Percentiles rank a stretch among this genome's conserved stretches.
These are phyloP conservation scores for Drosophila orena DNA, from an alignment of 1,140 invertebrate genomes.

Conservation along the genomic window DNA sequence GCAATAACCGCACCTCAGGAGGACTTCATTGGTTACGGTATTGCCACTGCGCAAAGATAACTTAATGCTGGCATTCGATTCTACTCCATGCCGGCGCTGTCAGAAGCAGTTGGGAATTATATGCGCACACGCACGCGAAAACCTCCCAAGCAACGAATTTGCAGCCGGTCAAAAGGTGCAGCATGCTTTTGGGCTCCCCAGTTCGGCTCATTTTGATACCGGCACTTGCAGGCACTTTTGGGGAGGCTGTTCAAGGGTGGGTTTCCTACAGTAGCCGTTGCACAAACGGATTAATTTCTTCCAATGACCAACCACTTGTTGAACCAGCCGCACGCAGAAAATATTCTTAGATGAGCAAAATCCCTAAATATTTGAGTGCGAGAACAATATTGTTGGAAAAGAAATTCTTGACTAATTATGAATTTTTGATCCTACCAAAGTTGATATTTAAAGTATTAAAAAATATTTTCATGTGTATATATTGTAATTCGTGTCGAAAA, in stretches of 20 bases:
- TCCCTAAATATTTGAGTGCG: too few relatives aligned
- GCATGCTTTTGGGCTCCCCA: constrained; percentile 52
- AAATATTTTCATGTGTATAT: too few relatives aligned
- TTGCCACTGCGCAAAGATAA: constrained; percentile 86
- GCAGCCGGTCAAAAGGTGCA: constrained; percentile 4
- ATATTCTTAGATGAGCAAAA: too few relatives aligned
- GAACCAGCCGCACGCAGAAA: too few relatives aligned
- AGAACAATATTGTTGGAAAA: too few relatives aligned
- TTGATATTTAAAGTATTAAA: too few relatives aligned
- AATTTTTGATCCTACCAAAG: too few relatives aligned
- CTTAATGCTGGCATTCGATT: background rate
- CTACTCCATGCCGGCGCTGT: constrained; percentile 24
- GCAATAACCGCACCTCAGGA: constrained; percentile 80
- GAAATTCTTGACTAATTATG: too few relatives aligned
- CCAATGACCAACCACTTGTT: too few relatives aligned
- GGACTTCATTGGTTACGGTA: constrained; percentile 76
- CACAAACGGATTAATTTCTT: background rate
- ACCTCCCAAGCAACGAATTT: constrained; percentile 6
- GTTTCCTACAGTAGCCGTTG: background rate
- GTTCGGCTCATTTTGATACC: constrained; percentile 8
- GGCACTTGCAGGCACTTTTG: constrained; percentile 9
- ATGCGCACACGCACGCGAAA: constrained; percentile 31
- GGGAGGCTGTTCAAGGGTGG: constrained; percentile 8
- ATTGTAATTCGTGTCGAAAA: too few relatives aligned
- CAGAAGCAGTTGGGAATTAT: constrained; percentile 68